A percentile compares a stretch with the other conserved stretches of the same genome.
These are phyloP conservation scores for Rattus rattus DNA, from an alignment of 2,113 vertebrate species.

Conservation along the genomic window DNA sequence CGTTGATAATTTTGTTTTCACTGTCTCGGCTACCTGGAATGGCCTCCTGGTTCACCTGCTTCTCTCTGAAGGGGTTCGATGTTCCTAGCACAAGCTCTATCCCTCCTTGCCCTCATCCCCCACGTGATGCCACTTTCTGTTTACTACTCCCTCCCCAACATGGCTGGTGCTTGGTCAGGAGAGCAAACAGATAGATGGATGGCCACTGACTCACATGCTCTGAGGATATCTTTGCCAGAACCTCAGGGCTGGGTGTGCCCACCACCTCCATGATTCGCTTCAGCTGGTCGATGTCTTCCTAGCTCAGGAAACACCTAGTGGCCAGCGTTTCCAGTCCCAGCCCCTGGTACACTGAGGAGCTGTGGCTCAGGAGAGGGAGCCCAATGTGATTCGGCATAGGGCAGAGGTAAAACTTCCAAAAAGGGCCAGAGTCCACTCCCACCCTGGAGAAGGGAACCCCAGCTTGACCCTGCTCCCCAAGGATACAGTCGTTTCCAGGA, in stretches of 20 bases:
- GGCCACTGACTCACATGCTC: constrained; percentile 91
- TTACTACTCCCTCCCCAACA: neutral
- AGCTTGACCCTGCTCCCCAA: constrained; percentile 80
- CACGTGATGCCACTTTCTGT: fast-evolving
- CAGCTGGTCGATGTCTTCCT: constrained; percentile 95
- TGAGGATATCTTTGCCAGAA: constrained; percentile 97
- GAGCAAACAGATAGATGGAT: neutral
- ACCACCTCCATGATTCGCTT: constrained; percentile 99
- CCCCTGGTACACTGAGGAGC: neutral
- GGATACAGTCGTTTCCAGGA: constrained; percentile 99
- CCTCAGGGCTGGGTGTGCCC: constrained; percentile 95
- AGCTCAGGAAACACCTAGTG: constrained; percentile 84
- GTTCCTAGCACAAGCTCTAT: neutral
- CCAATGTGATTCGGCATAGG: neutral
- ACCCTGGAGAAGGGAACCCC: neutral
- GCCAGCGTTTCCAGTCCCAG: neutral
- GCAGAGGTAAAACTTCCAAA: neutral
- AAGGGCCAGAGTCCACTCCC: neutral
- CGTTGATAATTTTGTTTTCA: fast-evolving
- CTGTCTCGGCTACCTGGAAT: neutral
- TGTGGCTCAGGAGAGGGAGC: neutral
- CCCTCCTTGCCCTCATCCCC: neutral
- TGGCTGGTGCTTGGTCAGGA: neutral
- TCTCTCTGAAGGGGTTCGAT: neutral
- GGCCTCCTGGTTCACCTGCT: neutral